Conservation (phyloP, 37 sponge, comb jelly and placozoan genomes). For the Aplysina aerophoba region DNA sequence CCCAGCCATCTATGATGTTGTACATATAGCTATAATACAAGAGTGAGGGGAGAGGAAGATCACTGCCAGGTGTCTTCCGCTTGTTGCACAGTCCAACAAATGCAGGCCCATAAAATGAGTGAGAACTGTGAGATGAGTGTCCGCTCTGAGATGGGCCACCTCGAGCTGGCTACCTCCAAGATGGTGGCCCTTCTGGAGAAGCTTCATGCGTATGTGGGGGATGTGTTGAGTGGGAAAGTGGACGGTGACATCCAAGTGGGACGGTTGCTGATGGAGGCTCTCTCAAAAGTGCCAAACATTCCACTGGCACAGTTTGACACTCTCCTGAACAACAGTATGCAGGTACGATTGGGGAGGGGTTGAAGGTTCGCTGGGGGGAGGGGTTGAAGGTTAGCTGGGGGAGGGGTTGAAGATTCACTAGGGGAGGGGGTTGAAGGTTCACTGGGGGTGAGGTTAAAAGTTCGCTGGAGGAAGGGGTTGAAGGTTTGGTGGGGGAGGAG, state of each 20-base stretch:
- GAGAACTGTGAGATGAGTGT: not conserved
- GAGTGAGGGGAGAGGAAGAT: too few relatives aligned
- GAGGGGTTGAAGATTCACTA: too few relatives aligned
- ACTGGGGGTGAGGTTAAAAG: too few relatives aligned
- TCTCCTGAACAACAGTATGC: constrained; percentile 80
- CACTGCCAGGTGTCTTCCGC: too few relatives aligned
- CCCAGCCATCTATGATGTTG: too few relatives aligned
- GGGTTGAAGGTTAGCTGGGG: too few relatives aligned
- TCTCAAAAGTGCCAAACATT: constrained; percentile 73
- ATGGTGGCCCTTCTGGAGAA: constrained; percentile 48
- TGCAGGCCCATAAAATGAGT: constrained; percentile 9
- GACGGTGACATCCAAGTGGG: constrained; percentile 50
- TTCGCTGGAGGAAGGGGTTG: too few relatives aligned
- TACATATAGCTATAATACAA: too few relatives aligned
- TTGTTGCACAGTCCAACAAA: constrained; percentile 9
- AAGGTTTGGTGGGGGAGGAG: too few relatives aligned
- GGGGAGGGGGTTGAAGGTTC: too few relatives aligned
- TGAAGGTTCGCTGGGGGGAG: too few relatives aligned
- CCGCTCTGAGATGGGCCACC: not conserved
- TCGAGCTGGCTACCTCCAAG: constrained; percentile 16
- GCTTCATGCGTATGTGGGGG: constrained; percentile 58
- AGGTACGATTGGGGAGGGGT: too few relatives aligned
- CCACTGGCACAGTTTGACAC: constrained; percentile 68
- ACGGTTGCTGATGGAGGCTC: constrained; percentile 66
- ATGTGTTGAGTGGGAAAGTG: constrained; percentile 66